Evolutionary conservation across 1,140 invertebrate genomes (phyloP).

Genomic region (Sinella curviseta): DNA sequence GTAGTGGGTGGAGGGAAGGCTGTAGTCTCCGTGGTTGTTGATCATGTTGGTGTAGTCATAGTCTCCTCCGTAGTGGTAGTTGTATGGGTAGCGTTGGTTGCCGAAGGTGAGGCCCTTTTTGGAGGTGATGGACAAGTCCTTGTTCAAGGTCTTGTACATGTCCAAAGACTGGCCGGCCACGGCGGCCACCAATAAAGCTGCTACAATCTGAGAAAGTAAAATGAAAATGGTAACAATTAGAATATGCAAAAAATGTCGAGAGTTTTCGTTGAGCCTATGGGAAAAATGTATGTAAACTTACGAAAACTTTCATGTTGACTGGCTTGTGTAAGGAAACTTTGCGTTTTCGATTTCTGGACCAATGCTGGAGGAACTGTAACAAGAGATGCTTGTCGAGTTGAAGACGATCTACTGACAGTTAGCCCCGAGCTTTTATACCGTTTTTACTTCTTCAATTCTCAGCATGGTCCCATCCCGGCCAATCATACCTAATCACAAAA

Average conservation of each 20-base stretch:
- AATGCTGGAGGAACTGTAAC: no score
- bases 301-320: conserved; percentile 2
- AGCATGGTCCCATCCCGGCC: no score
- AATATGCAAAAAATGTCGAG: neutral
- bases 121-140: no score
- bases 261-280: neutral
- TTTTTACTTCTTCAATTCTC: no score
- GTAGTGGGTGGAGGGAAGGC: neutral
- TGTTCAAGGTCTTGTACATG: neutral
- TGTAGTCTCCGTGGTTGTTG: neutral
- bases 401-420: no score
- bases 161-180: conserved; percentile 35
- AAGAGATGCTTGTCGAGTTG: no score
- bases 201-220: conserved; percentile 26
- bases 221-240: neutral
- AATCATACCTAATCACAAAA: no score
- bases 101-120: no score
- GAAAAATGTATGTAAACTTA: neutral
- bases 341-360: no score
- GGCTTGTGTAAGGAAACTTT: no score
- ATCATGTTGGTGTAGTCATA: neutral
- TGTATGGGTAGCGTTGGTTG: neutral
- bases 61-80: conserved; percentile 9
- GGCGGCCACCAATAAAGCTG: conserved; percentile 31
- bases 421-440: no score